Evolutionary conservation across 2,797 vertebrate genomes (phyloP).

Genomic region (Danio kyathit): DNA sequence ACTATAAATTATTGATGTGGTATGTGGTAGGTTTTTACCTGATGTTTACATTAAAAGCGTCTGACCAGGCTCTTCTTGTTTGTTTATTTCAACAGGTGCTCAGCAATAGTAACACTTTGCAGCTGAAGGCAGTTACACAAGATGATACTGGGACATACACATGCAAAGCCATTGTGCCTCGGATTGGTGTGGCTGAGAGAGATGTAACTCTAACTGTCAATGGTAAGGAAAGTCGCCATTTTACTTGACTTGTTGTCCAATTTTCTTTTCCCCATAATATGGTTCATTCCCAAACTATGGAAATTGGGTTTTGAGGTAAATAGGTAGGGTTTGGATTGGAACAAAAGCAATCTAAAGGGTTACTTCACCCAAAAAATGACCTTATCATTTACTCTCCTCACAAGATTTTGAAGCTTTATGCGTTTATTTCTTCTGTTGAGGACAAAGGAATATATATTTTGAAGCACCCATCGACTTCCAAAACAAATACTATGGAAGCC

Average conservation of each 20-base stretch:
- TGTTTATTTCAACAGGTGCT: slow-evolving; percentile 81
- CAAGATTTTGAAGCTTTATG: no score
- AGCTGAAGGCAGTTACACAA: slow-evolving; percentile 84
- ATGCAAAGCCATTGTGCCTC: slow-evolving; percentile 89
- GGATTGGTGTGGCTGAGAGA: slow-evolving; percentile 84
- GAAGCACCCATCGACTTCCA: no score
- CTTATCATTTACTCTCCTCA: no score
- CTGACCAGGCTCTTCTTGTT: slow-evolving; percentile 20
- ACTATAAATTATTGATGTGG: not conserved
- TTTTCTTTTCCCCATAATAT: not conserved
- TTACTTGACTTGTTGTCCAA: no score
- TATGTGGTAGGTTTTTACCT: not conserved
- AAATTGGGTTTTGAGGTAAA: not conserved
- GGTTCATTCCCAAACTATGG: not conserved
- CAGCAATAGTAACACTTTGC: slow-evolving; percentile 87
- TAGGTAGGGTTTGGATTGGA: not conserved
- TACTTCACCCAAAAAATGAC: no score
- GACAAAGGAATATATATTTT: no score
- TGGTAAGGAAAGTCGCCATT: slow-evolving; percentile 71
- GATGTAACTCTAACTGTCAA: slow-evolving; percentile 89
- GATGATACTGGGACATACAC: slow-evolving; percentile 89
- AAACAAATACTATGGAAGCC: no score
- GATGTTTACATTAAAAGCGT: not conserved
- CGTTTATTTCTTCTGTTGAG: no score
- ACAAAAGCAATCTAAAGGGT: not conserved